These are phyloP conservation scores for Chrysolina americana DNA, from an alignment of 2,888 invertebrate genomes.

Conservation along the genomic window DNA sequence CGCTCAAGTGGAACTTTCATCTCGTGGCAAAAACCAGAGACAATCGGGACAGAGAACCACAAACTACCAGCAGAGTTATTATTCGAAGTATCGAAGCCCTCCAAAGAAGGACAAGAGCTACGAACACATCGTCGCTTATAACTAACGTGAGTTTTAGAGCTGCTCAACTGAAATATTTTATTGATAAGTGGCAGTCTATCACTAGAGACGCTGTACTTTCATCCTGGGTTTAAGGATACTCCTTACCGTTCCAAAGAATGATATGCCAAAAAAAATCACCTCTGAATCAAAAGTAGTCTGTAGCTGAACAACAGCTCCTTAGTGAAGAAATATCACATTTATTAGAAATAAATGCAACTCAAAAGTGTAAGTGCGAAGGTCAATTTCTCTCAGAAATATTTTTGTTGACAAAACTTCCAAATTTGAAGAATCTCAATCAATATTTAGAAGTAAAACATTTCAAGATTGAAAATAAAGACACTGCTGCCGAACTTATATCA, in stretches of 20 bases:
- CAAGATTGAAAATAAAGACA: constrained; percentile 7
- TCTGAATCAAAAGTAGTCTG: constrained; percentile 13
- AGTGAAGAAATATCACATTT: no score
- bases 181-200: constrained; percentile 11
- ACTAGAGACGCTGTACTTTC: constrained; percentile 21
- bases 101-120: constrained; percentile 13
- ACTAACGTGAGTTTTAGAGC: constrained; percentile 22
- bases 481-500: no score
- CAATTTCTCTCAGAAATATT: constrained; percentile 23
- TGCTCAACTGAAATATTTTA: constrained; percentile 17
- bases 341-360: constrained; percentile 8
- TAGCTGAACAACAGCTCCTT: no score
- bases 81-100: constrained; percentile 16
- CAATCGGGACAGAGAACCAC: constrained; percentile 6
- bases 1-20: constrained; percentile 3
- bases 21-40: constrained; percentile 16
- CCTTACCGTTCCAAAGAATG: constrained; percentile 4
- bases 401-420: constrained; percentile 16
- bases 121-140: constrained; percentile 13
- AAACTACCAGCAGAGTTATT: constrained; percentile 5
- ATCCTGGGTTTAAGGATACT: constrained; percentile 20
- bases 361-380: constrained; percentile 19
- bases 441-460: constrained; percentile 17
- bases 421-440: constrained; percentile 22
- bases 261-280: constrained; percentile 13